Conservation (phyloP, 2,113 vertebrate species). For the Canis aureus region DNA sequence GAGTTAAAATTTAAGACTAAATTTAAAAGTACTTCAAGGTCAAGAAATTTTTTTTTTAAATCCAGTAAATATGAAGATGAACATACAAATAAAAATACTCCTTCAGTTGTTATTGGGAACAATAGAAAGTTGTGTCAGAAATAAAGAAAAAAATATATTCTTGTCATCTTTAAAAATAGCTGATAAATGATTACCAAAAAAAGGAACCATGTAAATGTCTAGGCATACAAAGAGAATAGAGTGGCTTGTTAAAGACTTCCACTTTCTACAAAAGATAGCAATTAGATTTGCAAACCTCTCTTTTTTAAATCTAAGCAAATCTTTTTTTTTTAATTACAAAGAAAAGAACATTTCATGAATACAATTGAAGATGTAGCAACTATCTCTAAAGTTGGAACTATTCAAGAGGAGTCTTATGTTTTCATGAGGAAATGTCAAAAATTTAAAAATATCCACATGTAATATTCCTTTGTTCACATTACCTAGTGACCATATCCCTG, state of each 20-base stretch:
- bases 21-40: background rate
- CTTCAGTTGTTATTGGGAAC: background rate
- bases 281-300: background rate
- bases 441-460: background rate
- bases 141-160: background rate
- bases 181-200: background rate
- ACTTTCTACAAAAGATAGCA: constrained; percentile 34
- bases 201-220: background rate
- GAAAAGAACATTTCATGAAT: constrained; percentile 7
- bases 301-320: constrained; percentile 3
- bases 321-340: background rate
- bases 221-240: background rate
- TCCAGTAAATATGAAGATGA: background rate
- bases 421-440: background rate
- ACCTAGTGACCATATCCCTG: background rate
- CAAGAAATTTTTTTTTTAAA: background rate
- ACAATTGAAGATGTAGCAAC: background rate
- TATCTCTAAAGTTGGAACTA: background rate
- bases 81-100: constrained; percentile 14
- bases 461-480: background rate
- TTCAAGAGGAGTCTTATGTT: background rate
- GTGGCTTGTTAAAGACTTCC: background rate
- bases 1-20: background rate
- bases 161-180: background rate
- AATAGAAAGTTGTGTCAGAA: constrained; percentile 9